A percentile compares a stretch with the other conserved stretches of the same genome.
Evolutionary conservation across 2,113 vertebrate genomes (phyloP).

Genomic region (Chiloscyllium plagiosum): DNA sequence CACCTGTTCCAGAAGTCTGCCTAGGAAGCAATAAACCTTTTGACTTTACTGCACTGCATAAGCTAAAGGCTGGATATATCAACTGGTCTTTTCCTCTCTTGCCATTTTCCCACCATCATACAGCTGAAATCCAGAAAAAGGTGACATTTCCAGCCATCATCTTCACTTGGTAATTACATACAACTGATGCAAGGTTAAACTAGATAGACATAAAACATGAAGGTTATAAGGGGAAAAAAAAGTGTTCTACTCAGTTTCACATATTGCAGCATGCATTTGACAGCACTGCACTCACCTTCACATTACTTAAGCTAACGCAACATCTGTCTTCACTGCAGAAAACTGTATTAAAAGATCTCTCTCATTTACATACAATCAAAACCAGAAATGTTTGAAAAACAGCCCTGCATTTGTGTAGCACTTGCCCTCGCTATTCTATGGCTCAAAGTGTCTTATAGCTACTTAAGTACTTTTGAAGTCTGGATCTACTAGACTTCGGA

Average conservation of each 20-base stretch:
- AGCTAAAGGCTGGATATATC: not conserved
- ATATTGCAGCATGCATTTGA: not conserved
- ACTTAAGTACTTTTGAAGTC: not conserved
- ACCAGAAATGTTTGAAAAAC: not conserved
- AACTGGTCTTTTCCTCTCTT: not conserved
- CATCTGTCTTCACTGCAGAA: not conserved
- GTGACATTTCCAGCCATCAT: not conserved
- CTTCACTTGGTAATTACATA: not conserved
- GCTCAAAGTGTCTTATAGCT: not conserved
- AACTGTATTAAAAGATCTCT: not conserved
- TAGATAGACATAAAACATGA: not conserved
- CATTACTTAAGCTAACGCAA: not conserved
- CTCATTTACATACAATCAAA: not conserved
- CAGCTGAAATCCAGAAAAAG: not conserved
- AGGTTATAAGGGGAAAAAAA: not conserved
- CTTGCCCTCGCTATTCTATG: not conserved
- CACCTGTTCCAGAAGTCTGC: not conserved
- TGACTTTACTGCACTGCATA: not conserved
- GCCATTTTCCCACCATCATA: not conserved
- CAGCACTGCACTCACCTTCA: not conserved
- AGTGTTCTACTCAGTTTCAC: not conserved
- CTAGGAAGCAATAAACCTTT: too few relatives aligned
- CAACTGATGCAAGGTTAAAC: too few relatives aligned
- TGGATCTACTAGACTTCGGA: not conserved
- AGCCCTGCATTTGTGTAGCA: not conserved